phyloP scores from a whole-genome alignment of 1,140 invertebrate species.

The Himalopsyche phryganea region DNA sequence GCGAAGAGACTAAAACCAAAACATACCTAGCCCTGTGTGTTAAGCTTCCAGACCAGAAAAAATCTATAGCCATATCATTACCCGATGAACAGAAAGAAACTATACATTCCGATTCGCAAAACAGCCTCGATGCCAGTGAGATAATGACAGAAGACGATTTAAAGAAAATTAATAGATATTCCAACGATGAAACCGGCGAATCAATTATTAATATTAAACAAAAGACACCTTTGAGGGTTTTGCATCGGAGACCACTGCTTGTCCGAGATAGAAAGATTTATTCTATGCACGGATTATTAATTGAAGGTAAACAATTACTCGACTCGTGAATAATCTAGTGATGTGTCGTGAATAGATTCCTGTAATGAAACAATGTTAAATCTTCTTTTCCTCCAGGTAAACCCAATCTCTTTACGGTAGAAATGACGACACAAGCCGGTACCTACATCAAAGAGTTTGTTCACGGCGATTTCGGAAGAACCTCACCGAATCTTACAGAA shows the following conservation, averaged over 20 bases:
- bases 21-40: conserved; percentile 77
- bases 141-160: conserved; percentile 53
- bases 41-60: conserved; percentile 34
- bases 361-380: no score
- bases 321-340: no score
- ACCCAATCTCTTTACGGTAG: conserved; percentile 60
- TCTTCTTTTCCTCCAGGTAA: no score
- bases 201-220: conserved; percentile 59
- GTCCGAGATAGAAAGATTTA: conserved; percentile 63
- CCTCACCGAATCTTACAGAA: conserved; percentile 66
- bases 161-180: conserved; percentile 52
- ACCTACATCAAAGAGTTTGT: conserved; percentile 98
- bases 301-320: conserved; percentile 43
- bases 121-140: no score
- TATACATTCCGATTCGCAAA: background rate
- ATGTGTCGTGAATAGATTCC: no score
- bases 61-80: background rate
- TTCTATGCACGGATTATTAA: conserved; percentile 52
- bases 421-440: conserved; percentile 83
- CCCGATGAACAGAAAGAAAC: background rate
- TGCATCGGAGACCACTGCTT: conserved; percentile 75
- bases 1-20: conserved; percentile 84
- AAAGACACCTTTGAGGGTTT: conserved; percentile 79
- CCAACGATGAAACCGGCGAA: conserved; percentile 34
- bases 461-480: conserved; percentile 91